Evolutionary conservation across 2,797 vertebrate species (phyloP).

Genomic region (Petrocephalus sullivani): DNA sequence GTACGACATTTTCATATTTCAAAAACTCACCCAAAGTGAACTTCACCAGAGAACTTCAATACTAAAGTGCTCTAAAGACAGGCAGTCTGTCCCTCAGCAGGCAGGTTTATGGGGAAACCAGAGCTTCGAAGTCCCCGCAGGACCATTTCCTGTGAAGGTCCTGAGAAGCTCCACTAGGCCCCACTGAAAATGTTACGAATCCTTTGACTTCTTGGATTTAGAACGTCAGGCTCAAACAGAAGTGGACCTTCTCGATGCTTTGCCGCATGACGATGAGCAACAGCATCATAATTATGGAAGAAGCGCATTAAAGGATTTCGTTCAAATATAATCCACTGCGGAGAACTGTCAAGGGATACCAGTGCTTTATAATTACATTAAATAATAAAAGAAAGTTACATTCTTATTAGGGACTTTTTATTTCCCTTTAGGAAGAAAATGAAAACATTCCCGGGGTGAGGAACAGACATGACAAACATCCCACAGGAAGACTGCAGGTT

Average conservation of each 20-base stretch:
- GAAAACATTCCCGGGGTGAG: neutral
- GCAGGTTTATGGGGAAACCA: neutral
- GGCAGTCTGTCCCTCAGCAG: neutral
- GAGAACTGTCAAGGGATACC: neutral
- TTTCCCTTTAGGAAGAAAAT: conserved; percentile 1
- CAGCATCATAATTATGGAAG: neutral
- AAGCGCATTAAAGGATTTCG: neutral
- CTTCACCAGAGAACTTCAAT: neutral
- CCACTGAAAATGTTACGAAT: neutral
- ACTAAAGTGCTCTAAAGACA: neutral
- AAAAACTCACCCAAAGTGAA: neutral
- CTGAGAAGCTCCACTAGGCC: neutral
- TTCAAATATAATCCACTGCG: neutral
- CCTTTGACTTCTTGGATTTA: neutral
- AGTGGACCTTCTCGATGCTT: neutral
- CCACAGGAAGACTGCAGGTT: neutral
- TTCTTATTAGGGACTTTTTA: conserved; percentile 4
- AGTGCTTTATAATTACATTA: neutral
- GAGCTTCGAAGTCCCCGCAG: neutral
- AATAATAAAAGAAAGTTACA: conserved; percentile 2
- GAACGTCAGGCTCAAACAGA: neutral
- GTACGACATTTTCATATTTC: neutral
- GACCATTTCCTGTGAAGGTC: neutral
- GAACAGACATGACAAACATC: neutral
- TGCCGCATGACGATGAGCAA: neutral